These are phyloP conservation scores for Amazona vittata DNA, from an alignment of 2,113 vertebrate genomes.

Conservation along the genomic window DNA sequence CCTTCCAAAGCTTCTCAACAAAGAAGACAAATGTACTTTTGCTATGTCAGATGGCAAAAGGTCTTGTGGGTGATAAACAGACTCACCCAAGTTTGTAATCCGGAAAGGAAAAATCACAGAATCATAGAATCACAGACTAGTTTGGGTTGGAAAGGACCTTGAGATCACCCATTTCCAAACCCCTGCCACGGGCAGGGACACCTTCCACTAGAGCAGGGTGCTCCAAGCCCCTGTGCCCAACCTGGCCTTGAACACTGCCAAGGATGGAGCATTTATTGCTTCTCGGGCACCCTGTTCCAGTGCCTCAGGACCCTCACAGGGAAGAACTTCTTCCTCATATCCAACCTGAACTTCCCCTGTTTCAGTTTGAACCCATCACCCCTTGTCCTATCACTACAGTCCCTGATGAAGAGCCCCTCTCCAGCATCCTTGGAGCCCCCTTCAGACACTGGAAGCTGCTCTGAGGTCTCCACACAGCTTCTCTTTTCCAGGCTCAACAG, in stretches of 20 bases:
- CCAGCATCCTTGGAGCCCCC: too few species aligned
- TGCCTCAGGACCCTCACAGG: too few species aligned
- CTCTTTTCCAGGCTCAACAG: neutral
- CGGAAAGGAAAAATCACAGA: neutral
- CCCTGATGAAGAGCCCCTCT: too few species aligned
- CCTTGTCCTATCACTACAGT: too few species aligned
- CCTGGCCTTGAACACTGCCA: neutral
- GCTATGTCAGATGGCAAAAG: neutral
- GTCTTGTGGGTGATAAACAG: conserved; percentile 14
- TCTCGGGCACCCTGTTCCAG: too few species aligned
- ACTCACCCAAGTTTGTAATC: neutral
- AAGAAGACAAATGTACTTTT: conserved; percentile 5
- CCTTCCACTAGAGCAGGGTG: neutral
- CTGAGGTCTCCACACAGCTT: neutral
- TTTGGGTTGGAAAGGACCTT: neutral
- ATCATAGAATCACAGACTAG: neutral
- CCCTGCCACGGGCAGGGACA: neutral
- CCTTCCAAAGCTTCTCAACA: neutral
- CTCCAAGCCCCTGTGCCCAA: neutral
- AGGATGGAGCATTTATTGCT: too few species aligned
- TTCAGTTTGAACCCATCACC: too few species aligned
- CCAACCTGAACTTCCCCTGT: too few species aligned
- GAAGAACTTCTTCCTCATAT: too few species aligned
- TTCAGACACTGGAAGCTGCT: neutral
- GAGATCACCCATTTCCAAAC: neutral